These are phyloP conservation scores for Otus sunia DNA, from an alignment of 2,113 vertebrate genomes.

Conservation along the genomic window DNA sequence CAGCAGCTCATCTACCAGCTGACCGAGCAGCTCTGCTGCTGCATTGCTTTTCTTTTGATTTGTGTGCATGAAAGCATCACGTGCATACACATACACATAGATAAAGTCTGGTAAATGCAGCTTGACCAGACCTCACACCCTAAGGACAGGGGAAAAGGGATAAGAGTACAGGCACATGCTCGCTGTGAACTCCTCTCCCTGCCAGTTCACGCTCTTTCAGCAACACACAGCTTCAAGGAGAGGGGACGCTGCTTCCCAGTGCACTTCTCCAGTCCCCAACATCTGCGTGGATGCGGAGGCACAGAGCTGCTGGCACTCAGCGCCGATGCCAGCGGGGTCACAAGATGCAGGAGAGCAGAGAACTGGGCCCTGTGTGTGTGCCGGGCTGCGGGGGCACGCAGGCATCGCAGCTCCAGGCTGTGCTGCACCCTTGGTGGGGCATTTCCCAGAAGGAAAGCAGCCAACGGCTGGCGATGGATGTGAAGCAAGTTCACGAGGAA, in stretches of 20 bases:
- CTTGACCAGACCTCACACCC: neutral
- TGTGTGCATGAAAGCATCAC: no score
- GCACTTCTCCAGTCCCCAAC: neutral
- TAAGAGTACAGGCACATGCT: neutral
- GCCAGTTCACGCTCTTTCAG: neutral
- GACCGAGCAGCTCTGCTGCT: neutral
- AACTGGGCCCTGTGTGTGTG: neutral
- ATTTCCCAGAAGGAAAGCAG: neutral
- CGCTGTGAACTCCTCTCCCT: neutral
- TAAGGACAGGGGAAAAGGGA: neutral
- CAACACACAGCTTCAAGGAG: neutral
- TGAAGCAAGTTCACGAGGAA: neutral
- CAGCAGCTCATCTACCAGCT: neutral
- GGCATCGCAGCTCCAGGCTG: neutral
- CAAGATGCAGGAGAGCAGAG: neutral
- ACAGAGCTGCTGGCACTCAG: neutral
- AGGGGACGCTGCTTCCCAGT: neutral
- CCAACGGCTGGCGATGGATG: rapidly evolving
- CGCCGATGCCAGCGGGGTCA: neutral
- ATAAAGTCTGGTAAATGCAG: rapidly evolving
- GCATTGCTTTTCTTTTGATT: neutral
- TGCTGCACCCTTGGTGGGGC: neutral
- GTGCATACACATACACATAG: rapidly evolving
- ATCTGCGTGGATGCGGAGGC: neutral
- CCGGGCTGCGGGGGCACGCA: neutral